These are phyloP conservation scores for Ariopsis seemanni DNA, from an alignment of 2,113 vertebrate genomes.

Conservation along the genomic window DNA sequence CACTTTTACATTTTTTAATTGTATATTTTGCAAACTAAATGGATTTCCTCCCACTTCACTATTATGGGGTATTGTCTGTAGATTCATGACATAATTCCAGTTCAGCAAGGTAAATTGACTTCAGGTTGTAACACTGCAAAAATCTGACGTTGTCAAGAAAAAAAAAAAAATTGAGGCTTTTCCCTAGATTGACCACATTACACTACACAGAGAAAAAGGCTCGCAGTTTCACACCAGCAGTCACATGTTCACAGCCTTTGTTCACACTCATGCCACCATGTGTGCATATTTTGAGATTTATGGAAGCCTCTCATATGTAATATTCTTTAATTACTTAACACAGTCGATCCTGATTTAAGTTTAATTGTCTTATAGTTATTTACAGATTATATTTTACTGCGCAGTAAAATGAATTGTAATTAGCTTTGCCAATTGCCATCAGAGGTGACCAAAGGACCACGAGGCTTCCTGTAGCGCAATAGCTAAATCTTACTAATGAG, in stretches of 20 bases:
- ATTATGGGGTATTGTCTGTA: neutral
- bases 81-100: neutral
- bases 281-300: neutral
- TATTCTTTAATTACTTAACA: neutral
- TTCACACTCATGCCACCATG: neutral
- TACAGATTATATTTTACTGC: neutral
- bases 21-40: neutral
- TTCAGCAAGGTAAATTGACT: neutral
- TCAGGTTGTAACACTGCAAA: neutral
- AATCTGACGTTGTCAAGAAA: too few relatives aligned
- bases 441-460: conserved; percentile 11
- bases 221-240: neutral
- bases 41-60: neutral
- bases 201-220: neutral
- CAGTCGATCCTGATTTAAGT: neutral
- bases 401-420: neutral
- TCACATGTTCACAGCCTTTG: neutral
- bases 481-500: neutral
- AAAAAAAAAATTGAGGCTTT: neutral
- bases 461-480: neutral
- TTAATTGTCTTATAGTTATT: neutral
- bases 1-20: neutral
- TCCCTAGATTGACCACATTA: neutral
- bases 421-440: neutral
- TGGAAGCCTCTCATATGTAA: neutral